phyloP scores from a whole-genome alignment of 1,140 invertebrate species.

The Drosophila repleta region DNA sequence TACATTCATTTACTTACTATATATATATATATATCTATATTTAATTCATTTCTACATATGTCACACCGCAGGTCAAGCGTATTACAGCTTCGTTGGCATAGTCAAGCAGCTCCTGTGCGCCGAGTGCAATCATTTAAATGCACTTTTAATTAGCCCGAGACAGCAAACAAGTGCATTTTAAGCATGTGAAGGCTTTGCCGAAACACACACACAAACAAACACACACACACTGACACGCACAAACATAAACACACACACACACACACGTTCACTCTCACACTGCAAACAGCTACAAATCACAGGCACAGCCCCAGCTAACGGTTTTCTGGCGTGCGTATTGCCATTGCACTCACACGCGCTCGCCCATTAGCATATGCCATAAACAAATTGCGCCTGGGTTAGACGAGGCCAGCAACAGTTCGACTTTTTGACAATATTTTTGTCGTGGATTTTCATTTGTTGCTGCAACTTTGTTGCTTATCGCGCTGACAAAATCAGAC shows the following conservation, averaged over 20 bases:
- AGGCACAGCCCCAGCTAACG: conserved; percentile 12
- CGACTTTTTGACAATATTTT: conserved; percentile 65
- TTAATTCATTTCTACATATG: neutral
- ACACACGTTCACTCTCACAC: too few relatives aligned
- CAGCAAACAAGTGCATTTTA: conserved; percentile 22
- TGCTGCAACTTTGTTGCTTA: conserved; percentile 64
- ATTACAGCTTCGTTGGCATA: neutral
- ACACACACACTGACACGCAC: too few relatives aligned
- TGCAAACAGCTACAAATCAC: neutral
- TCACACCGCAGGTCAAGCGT: neutral
- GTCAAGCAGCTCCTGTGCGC: neutral
- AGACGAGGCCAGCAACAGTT: conserved; percentile 8
- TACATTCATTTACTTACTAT: neutral
- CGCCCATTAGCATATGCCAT: conserved; percentile 27
- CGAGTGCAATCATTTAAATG: conserved; percentile 18
- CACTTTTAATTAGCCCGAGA: conserved; percentile 20
- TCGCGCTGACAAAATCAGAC: conserved; percentile 51
- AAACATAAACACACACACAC: too few relatives aligned
- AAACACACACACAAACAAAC: too few relatives aligned
- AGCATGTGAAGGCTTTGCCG: neutral
- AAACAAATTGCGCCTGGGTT: neutral
- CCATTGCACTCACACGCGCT: conserved; percentile 47
- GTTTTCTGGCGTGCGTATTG: conserved; percentile 33
- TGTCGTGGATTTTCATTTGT: conserved; percentile 70
- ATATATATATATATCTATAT: too few relatives aligned